phyloP scores from a whole-genome alignment of 2,888 invertebrate species.

The Drosophila peninsularis region DNA sequence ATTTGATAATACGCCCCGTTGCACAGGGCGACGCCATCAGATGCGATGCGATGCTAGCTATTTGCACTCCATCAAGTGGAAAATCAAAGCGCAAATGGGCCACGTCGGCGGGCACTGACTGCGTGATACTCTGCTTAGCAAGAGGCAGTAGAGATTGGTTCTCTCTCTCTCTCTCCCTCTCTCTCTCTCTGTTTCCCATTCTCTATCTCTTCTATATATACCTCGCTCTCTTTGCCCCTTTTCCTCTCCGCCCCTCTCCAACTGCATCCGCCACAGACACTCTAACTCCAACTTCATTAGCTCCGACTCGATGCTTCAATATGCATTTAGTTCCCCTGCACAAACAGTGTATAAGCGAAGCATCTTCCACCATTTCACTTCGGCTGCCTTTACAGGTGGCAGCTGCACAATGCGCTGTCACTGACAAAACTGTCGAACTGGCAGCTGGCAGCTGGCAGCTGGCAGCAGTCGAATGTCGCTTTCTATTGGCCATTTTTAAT shows the following conservation, averaged over 20 bases:
- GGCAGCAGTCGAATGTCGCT: conserved; percentile 32
- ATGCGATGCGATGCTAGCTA: conserved; percentile 8
- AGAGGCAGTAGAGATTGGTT: neutral
- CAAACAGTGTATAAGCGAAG: neutral
- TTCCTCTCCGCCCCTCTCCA: neutral
- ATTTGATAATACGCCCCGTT: conserved; percentile 70
- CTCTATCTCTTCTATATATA: neutral
- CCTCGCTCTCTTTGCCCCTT: neutral
- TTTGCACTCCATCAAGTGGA: conserved; percentile 79
- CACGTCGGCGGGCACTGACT: neutral
- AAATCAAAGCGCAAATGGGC: conserved; percentile 66
- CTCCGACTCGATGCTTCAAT: neutral
- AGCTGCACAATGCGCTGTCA: conserved; percentile 17
- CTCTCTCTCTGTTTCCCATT: neutral
- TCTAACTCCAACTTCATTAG: neutral
- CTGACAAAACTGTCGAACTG: conserved; percentile 24
- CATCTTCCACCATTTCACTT: neutral
- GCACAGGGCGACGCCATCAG: conserved; percentile 39
- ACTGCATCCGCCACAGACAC: neutral
- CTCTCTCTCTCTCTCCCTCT: neutral
- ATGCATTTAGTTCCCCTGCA: neutral
- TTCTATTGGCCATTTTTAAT: conserved; percentile 58
- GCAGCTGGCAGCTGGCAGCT: conserved; percentile 17
- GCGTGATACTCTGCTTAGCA: neutral
- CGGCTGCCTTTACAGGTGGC: conserved; percentile 2